Evolutionary conservation across 1,140 invertebrate genomes (phyloP).

Genomic region (Drosophila seguyi): DNA sequence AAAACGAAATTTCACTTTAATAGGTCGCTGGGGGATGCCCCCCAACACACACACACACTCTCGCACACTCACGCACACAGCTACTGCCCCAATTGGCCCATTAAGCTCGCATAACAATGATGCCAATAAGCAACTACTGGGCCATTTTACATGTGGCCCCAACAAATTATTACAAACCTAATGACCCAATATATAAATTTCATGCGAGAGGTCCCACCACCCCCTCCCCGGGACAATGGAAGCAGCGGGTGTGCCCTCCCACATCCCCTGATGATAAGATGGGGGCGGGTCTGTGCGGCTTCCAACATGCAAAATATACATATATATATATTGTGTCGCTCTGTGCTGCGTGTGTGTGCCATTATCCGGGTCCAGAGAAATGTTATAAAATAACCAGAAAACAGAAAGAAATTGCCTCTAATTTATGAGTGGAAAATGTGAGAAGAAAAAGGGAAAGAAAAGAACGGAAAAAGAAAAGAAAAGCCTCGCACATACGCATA

Average conservation of each 20-base stretch:
- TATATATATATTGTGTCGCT: slow-evolving; percentile 17
- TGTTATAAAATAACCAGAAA: slow-evolving; percentile 26
- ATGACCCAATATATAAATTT: slow-evolving; percentile 80
- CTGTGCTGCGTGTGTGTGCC: slow-evolving; percentile 4
- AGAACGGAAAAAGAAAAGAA: slow-evolving; percentile 4
- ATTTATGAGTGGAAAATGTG: slow-evolving; percentile 63
- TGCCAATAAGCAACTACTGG: slow-evolving; percentile 66
- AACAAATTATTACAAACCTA: slow-evolving; percentile 80
- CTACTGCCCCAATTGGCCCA: slow-evolving; percentile 34
- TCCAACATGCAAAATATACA: slow-evolving; percentile 50
- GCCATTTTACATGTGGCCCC: slow-evolving; percentile 67
- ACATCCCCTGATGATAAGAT: slow-evolving; percentile 61
- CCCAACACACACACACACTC: neutral
- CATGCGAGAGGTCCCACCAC: slow-evolving; percentile 1
- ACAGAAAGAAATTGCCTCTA: slow-evolving; percentile 56
- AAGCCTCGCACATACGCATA: slow-evolving; percentile 18
- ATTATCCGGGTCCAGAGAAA: slow-evolving; percentile 46
- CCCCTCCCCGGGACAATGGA: slow-evolving; percentile 43
- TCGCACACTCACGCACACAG: neutral
- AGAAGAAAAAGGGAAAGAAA: neutral
- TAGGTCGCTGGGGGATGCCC: slow-evolving; percentile 52
- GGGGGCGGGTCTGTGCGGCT: neutral
- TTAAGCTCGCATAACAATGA: slow-evolving; percentile 71
- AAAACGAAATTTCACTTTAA: slow-evolving; percentile 56
- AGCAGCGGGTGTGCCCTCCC: slow-evolving; percentile 25